Base-by-base conservation (phyloP, 2,797 vertebrate genomes). In the Peromyscus nudipes region DNA sequence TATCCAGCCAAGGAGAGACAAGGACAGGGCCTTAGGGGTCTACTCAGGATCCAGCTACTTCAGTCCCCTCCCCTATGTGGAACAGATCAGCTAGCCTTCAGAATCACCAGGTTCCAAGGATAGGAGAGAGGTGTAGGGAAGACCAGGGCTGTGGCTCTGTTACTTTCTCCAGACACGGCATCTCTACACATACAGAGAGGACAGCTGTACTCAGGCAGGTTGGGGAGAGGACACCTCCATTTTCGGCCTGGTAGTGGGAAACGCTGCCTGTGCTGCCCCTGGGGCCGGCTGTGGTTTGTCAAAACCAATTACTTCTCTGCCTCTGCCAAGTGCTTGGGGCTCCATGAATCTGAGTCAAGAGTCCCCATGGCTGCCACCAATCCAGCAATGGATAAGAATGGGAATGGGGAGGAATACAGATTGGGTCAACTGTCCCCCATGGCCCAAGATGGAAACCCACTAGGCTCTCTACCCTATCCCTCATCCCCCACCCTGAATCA, bases 221-320 rank as follows among this genome's bases (percentile, higher is more conserved):
- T 69, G 82, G 86, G 29, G 62, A 82, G 85, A 4, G 8, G 98
- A 91, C 83, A 80, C 96, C 94, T 85, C 93, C 5, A 4, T 95
- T 97, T 98, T 97, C 96, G 97, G 97, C 97, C 96, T 96, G 95
- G 96, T 97, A 95, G 79, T 97, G 98, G 98, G 97, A 97, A 98
- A 97, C 49, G 96, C 89, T 98, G 97, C 95, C 98, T 92, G 97
- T 92, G 94, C 96, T 84, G 93, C 96, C 98, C 98, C 98, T 96
- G 97, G 97, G 98, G 98, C 98, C n/a, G 71, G 96, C 98, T 97
- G 98, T 96, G 98, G 98, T 98, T 98, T 98, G 98, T 99, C 98
- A 98, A 98, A 99, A 98, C 96, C 98, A 98, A 98, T 98, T 98
- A 98, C 98, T 98, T 98, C 98, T 98, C 98, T 98, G 98, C 96